A percentile compares a stretch with the other conserved stretches of the same genome.
phyloP scores from a whole-genome alignment of 2,797 vertebrate genomes.

The Platyrinchus mystaceus region DNA sequence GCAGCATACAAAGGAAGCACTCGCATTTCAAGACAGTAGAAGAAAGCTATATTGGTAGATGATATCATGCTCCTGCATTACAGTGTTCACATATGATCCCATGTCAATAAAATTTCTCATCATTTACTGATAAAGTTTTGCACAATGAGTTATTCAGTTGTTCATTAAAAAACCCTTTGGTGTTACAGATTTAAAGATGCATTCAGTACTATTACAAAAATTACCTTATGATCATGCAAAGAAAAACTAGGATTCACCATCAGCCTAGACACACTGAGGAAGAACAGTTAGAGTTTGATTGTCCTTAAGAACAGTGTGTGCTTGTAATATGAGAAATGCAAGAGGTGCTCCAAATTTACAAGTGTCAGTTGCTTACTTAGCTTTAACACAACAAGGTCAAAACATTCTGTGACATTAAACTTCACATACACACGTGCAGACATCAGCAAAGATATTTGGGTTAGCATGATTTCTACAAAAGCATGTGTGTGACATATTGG shows the following conservation, averaged over 20 bases:
- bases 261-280: not conserved
- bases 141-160: not conserved
- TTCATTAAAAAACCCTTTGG: not conserved
- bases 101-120: not conserved
- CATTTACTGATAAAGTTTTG: not conserved
- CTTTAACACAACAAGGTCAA: not conserved
- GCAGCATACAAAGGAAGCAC: not conserved
- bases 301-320: not conserved
- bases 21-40: not conserved
- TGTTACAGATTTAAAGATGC: not conserved
- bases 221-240: not conserved
- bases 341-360: not conserved
- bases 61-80: not conserved
- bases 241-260: not conserved
- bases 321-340: not conserved
- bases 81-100: not conserved
- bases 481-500: not conserved
- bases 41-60: not conserved
- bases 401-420: not conserved
- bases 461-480: not conserved
- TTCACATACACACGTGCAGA: not conserved
- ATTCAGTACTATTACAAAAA: not conserved
- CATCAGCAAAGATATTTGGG: not conserved
- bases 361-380: not conserved
- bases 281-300: not conserved